phyloP scores from a whole-genome alignment of 2,113 vertebrate genomes.

The Chinchilla lanigera region DNA sequence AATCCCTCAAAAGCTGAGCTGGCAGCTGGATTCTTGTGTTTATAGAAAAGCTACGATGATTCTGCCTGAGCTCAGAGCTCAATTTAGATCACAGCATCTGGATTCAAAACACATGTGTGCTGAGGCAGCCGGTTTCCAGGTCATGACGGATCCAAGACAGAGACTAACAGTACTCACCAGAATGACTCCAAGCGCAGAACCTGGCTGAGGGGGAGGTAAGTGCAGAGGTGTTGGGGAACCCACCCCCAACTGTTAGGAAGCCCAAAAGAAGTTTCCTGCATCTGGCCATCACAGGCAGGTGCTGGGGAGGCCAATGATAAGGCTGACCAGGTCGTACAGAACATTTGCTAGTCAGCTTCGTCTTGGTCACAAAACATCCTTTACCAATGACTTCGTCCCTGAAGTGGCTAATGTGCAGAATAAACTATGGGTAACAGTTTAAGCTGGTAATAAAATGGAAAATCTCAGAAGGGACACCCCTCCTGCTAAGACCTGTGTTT shows the following conservation, averaged over 20 bases:
- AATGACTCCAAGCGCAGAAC: not conserved
- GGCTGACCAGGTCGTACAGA: constrained; percentile 59
- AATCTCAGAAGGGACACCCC: not conserved
- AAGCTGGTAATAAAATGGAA: constrained; percentile 35
- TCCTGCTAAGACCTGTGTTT: not conserved
- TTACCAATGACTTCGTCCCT: constrained; percentile 17
- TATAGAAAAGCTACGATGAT: constrained; percentile 63
- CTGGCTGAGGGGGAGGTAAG: not conserved
- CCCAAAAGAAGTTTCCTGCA: constrained; percentile 64
- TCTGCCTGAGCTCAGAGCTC: constrained; percentile 73
- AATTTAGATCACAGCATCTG: constrained; percentile 69
- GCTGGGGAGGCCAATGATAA: constrained; percentile 71
- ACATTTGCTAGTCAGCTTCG: not conserved
- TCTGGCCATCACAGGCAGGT: constrained; percentile 68
- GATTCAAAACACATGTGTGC: constrained; percentile 50
- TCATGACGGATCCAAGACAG: not conserved
- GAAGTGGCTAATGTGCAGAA: constrained; percentile 21
- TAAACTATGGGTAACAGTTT: not conserved
- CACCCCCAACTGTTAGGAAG: constrained; percentile 36
- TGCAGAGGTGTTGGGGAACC: not conserved
- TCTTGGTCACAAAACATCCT: not conserved
- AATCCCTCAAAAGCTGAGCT: constrained; percentile 78
- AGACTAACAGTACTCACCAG: not conserved
- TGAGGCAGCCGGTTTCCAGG: constrained; percentile 38
- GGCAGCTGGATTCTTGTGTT: constrained; percentile 60